A percentile compares a stretch with the other conserved stretches of the same genome.
Conservation (phyloP, 2,113 vertebrate genomes). For the Polypterus senegalus region DNA sequence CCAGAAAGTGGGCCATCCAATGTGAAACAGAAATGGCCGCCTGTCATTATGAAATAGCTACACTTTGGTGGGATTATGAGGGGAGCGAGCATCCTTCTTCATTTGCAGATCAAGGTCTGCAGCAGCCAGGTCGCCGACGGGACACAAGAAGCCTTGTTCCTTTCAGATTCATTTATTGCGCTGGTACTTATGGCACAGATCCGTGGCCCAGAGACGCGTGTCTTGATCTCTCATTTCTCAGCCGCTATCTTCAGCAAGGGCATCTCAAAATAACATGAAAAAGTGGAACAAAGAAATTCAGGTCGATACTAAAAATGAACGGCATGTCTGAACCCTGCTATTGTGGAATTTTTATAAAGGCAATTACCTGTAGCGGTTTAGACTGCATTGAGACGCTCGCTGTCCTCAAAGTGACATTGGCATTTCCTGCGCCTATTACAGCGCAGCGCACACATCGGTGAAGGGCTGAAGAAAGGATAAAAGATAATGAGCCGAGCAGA, state of each 20-base stretch:
- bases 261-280: neutral
- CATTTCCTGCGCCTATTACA: too few species aligned
- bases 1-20: conserved; percentile 21
- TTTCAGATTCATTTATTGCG: neutral
- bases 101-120: neutral
- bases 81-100: neutral
- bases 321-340: neutral
- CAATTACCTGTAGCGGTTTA: neutral
- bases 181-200: neutral
- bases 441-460: too few species aligned
- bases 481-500: too few species aligned
- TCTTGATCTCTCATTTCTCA: neutral
- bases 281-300: conserved; percentile 1
- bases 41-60: neutral
- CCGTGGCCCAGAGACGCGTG: neutral
- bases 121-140: neutral
- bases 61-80: neutral
- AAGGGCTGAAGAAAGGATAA: too few species aligned
- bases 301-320: neutral
- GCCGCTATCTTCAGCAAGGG: neutral
- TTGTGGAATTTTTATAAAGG: neutral
- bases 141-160: neutral
- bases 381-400: neutral
- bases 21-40: conserved; percentile 16
- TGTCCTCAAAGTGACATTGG: too few species aligned